phyloP scores from a whole-genome alignment of 2,797 vertebrate genomes.

The Falco novaeseelandiae region DNA sequence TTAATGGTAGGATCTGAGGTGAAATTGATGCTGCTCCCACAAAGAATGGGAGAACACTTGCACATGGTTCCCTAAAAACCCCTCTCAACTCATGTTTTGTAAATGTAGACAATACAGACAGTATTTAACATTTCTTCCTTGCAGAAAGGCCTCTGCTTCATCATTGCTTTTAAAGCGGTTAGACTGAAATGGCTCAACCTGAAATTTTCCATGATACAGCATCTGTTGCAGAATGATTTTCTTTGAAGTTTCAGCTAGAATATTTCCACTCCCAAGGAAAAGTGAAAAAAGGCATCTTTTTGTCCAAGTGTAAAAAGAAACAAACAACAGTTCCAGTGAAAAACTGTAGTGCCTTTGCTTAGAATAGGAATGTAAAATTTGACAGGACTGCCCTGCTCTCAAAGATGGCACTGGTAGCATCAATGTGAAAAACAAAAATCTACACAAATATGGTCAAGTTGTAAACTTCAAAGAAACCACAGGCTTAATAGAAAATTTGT shows the following conservation, averaged over 20 bases:
- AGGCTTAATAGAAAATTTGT: neutral
- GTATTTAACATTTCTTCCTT: neutral
- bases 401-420: neutral
- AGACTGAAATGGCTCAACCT: neutral
- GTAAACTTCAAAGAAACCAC: neutral
- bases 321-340: neutral
- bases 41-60: neutral
- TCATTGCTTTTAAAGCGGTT: neutral
- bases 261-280: neutral
- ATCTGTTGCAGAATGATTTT: neutral
- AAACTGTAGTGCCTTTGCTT: neutral
- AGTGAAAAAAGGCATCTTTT: neutral
- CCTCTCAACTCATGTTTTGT: neutral
- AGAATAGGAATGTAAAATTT: neutral
- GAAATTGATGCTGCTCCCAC: neutral
- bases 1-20: neutral
- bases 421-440: neutral
- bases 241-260: conserved; percentile 31
- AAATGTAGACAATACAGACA: neutral
- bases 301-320: neutral
- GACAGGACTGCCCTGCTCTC: neutral
- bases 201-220: conserved; percentile 1
- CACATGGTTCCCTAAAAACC: neutral
- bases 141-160: neutral
- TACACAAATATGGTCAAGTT: neutral